Evolutionary conservation across 1,140 invertebrate species (phyloP), one percentile per base, ranked within the genome.

Genomic region (Euborellia annulipes): DNA sequence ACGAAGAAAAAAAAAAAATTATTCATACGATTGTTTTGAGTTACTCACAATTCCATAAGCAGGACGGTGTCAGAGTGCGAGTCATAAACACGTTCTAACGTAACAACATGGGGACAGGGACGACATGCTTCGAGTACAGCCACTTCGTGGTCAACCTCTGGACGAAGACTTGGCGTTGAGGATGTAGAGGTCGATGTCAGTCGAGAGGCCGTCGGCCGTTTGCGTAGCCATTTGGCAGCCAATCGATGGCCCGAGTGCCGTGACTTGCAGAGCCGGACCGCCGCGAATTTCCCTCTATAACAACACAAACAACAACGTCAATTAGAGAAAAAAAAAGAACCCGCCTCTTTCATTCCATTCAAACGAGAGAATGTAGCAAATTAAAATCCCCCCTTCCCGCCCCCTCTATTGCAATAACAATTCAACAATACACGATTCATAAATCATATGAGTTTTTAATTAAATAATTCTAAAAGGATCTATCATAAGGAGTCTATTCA

Each of bases 201-300:
- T n/a, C n/a, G n/a, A n/a, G n/a, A n/a, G 23, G 4, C 23, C 58
- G 70, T 71, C 48, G 79, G 67, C 34, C 66, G 65, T 53, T 82
- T 77, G 39, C 73, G 71, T 14, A 82, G 79, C 55, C 76, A 82
- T 56, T 86, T 86, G 19, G 82, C 83, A 0, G 83, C 83, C 59
- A 73, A 85, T 32, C 72, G 65, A 34, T 65, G 60, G 1, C 76
- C 73, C 1, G 72, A 76, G 32, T 66, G 63, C 30, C 68, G 63
- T 41, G 78, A 71, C 27, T 61, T 61, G 58, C 78, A 81, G 50
- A 74, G 67, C 50, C 74, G 71, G 13, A 86, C 82, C 45, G 73
- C 71, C 11, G 83, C 82, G 68, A 83, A 86, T 56, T 84, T 76
- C 27, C 83, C 83, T 56, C 81, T 84, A 62, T 8, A 61, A 61